These are phyloP conservation scores for Oncorhynchus kisutch DNA, from an alignment of 2,113 vertebrate genomes.

Conservation along the genomic window DNA sequence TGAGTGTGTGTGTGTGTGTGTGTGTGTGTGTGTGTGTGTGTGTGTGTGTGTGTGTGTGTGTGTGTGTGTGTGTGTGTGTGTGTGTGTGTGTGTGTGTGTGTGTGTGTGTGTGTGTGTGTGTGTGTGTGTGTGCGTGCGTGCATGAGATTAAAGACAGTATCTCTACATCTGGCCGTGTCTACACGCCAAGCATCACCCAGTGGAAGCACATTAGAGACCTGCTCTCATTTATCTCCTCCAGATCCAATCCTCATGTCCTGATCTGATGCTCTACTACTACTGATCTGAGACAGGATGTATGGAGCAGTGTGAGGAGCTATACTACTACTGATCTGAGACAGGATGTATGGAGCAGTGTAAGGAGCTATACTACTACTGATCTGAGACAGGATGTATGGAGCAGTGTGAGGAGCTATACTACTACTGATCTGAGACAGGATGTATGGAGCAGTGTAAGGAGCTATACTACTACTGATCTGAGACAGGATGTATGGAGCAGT, in stretches of 20 bases:
- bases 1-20: too few relatives aligned
- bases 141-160: too few relatives aligned
- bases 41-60: too few relatives aligned
- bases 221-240: conserved; percentile 47
- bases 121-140: too few relatives aligned
- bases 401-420: background rate
- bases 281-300: background rate
- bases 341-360: background rate
- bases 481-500: background rate
- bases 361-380: background rate
- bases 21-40: too few relatives aligned
- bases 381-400: background rate
- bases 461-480: background rate
- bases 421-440: background rate
- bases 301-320: background rate
- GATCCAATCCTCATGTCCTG: conserved; percentile 17
- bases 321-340: background rate
- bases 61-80: too few relatives aligned
- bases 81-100: too few relatives aligned
- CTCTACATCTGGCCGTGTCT: conserved; percentile 51
- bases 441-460: background rate
- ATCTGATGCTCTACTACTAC: background rate
- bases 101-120: too few relatives aligned
- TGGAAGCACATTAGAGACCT: conserved; percentile 54
- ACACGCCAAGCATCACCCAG: conserved; percentile 33